Conservation (phyloP, 2,113 vertebrate species). For the Oncorhynchus keta region DNA sequence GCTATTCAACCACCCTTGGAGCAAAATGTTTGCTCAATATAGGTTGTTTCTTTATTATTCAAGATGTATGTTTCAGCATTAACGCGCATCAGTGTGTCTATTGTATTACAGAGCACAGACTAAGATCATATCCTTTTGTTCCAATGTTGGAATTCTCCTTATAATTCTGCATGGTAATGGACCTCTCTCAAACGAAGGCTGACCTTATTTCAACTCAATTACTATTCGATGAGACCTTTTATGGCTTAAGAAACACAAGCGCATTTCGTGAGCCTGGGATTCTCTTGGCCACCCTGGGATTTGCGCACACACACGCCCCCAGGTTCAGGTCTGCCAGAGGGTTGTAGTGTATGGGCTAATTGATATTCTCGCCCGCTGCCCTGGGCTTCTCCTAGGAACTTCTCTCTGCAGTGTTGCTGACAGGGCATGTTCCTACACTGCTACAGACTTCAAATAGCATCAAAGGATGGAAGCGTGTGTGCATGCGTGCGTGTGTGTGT, state of each 20-base stretch:
- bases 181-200: background rate
- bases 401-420: constrained; percentile 70
- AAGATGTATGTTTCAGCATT: too few species aligned
- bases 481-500: constrained; percentile 1
- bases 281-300: constrained; percentile 48
- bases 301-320: constrained; percentile 18
- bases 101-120: too few species aligned
- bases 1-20: constrained; percentile 9
- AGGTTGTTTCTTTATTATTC: too few species aligned
- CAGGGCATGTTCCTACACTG: constrained; percentile 64
- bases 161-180: background rate
- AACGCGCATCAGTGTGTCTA: too few species aligned
- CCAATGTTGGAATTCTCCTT: too few species aligned
- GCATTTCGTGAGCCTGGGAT: constrained; percentile 36
- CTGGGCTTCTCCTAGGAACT: constrained; percentile 67
- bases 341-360: constrained; percentile 45
- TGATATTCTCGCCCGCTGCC: constrained; percentile 70
- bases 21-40: background rate
- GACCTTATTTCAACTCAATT: constrained; percentile 45
- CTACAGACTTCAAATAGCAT: constrained; percentile 66
- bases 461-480: constrained; percentile 28
- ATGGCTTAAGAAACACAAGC: constrained; percentile 13
- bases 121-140: too few species aligned
- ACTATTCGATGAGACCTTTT: constrained; percentile 35
- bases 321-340: background rate